phyloP scores from a whole-genome alignment of 2,113 vertebrate species.

The Poeciliopsis turrubarensis region DNA sequence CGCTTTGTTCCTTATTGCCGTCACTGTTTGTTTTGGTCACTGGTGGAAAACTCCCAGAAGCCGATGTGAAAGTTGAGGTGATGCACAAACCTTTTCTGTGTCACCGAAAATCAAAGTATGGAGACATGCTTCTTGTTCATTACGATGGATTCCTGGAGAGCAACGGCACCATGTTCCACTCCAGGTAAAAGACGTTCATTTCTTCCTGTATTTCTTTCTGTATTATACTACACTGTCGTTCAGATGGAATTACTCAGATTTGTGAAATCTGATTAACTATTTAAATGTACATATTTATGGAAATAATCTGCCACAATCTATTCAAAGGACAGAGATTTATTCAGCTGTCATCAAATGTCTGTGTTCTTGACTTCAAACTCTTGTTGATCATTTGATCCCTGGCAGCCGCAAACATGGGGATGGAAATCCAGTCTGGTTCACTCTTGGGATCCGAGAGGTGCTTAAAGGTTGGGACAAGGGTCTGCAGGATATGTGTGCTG shows the following conservation, averaged over 20 bases:
- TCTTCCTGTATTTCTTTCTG: conserved; percentile 6
- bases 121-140: conserved; percentile 92
- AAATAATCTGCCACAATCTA: not conserved
- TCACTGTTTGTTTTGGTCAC: conserved; percentile 68
- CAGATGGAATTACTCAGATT: not conserved
- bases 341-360: not conserved
- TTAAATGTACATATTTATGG: not conserved
- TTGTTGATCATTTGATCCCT: conserved; percentile 38
- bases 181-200: conserved; percentile 84
- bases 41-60: conserved; percentile 87
- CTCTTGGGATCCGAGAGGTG: conserved; percentile 89
- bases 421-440: conserved; percentile 94
- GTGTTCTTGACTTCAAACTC: not conserved
- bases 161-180: conserved; percentile 91
- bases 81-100: conserved; percentile 91
- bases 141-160: conserved; percentile 90
- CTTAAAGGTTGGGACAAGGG: conserved; percentile 95
- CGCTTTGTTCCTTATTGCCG: conserved; percentile 62
- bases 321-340: not conserved
- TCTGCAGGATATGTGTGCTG: conserved; percentile 90
- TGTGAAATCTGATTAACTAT: no score
- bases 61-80: conserved; percentile 92
- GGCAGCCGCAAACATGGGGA: conserved; percentile 89
- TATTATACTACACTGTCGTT: not conserved
- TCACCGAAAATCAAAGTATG: conserved; percentile 88